Conservation (phyloP, 1,140 invertebrate genomes). For the Oryctes rhinoceros region DNA sequence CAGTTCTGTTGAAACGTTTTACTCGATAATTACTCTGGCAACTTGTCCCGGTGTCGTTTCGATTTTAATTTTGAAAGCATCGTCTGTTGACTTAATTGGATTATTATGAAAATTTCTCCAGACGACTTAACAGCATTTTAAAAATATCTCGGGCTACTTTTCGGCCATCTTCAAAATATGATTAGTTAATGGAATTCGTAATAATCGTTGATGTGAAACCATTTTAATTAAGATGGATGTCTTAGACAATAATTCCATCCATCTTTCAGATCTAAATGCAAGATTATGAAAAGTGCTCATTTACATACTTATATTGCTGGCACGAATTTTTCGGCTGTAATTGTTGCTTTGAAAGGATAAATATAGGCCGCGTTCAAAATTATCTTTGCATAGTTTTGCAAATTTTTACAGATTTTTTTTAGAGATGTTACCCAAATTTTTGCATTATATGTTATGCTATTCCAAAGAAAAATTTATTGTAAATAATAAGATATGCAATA, state of each 20-base stretch:
- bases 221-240: conserved; percentile 22
- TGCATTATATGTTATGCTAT: no score
- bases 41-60: not conserved
- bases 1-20: not conserved
- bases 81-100: conserved; percentile 16
- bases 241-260: conserved; percentile 15
- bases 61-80: not conserved
- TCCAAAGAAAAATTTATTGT: no score
- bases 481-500: no score
- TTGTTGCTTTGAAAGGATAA: no score
- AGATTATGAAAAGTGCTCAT: no score
- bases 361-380: no score
- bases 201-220: conserved; percentile 4
- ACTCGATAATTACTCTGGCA: not conserved
- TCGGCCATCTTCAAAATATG: not conserved
- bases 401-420: no score
- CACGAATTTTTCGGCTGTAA: no score
- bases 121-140: not conserved
- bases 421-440: no score
- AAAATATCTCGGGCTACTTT: not conserved
- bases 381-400: no score
- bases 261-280: not conserved
- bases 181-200: conserved; percentile 12
- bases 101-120: conserved; percentile 9
- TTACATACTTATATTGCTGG: no score